phyloP scores from a whole-genome alignment of 30 jellyfish, hydroid and myxozoan genomes.

The Pseudorhiza aurosa region DNA sequence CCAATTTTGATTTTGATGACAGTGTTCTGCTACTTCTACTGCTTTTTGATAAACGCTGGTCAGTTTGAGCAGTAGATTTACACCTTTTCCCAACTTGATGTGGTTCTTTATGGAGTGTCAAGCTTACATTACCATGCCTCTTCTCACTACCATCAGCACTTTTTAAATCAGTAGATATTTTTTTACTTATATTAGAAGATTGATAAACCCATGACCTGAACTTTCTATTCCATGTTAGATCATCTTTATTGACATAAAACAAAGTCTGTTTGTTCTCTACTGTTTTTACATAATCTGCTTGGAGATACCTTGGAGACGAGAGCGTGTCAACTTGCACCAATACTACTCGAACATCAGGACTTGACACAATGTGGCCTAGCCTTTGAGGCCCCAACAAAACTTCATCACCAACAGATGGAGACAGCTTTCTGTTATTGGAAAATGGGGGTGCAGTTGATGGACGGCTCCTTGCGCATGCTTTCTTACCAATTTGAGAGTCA shows the following conservation, averaged over 20 bases:
- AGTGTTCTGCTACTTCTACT: neutral
- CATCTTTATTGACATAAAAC: constrained; percentile 32
- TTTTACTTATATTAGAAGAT: neutral
- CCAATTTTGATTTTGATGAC: neutral
- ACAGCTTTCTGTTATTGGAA: neutral
- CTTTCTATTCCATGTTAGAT: constrained; percentile 39
- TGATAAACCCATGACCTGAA: constrained; percentile 21
- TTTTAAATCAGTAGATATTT: neutral
- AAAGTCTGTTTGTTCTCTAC: neutral
- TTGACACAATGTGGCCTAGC: constrained; percentile 52
- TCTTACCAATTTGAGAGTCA: neutral
- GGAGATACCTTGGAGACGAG: constrained; percentile 21
- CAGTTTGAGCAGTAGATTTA: neutral
- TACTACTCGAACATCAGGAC: constrained; percentile 40
- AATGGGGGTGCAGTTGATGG: constrained; percentile 67
- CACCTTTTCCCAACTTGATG: neutral
- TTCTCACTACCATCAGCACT: neutral
- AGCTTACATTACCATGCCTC: neutral
- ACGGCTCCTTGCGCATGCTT: neutral
- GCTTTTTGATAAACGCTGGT: neutral
- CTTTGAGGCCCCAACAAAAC: constrained; percentile 55
- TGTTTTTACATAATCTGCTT: constrained; percentile 16
- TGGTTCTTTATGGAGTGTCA: neutral
- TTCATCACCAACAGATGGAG: constrained; percentile 39
- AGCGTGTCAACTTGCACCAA: constrained; percentile 39